A percentile compares a stretch with the other conserved stretches of the same genome.
Conservation (phyloP, 2,113 vertebrate species). For the Ceuthmochares aereus region DNA sequence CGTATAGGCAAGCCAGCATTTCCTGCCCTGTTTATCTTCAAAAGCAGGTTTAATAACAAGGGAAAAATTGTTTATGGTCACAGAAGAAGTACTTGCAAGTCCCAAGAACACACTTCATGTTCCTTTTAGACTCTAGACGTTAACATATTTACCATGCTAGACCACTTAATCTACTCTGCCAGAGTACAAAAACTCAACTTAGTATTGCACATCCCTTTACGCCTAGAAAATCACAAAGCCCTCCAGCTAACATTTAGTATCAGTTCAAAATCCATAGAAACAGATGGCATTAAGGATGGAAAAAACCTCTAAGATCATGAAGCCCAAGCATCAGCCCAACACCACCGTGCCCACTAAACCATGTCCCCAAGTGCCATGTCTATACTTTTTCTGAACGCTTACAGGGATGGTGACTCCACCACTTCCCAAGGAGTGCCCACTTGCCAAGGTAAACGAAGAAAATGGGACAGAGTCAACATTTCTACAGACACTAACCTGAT, state of each 20-base stretch:
- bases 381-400: too few species aligned
- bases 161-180: not conserved
- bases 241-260: not conserved
- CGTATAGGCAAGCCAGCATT: not conserved
- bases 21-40: not conserved
- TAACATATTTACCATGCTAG: not conserved
- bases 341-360: too few species aligned
- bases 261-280: not conserved
- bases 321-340: too few species aligned
- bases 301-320: too few species aligned
- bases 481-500: constrained; percentile 85
- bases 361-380: too few species aligned
- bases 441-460: not conserved
- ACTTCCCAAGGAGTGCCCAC: not conserved
- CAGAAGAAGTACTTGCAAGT: not conserved
- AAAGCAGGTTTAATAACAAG: not conserved
- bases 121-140: not conserved
- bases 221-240: not conserved
- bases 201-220: not conserved
- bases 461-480: not conserved
- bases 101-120: not conserved
- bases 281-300: too few species aligned
- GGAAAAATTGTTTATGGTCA: not conserved
- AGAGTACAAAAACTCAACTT: not conserved
- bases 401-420: too few species aligned